Evolutionary conservation across 2,113 vertebrate genomes (phyloP).

Genomic region (Strigops habroptila): DNA sequence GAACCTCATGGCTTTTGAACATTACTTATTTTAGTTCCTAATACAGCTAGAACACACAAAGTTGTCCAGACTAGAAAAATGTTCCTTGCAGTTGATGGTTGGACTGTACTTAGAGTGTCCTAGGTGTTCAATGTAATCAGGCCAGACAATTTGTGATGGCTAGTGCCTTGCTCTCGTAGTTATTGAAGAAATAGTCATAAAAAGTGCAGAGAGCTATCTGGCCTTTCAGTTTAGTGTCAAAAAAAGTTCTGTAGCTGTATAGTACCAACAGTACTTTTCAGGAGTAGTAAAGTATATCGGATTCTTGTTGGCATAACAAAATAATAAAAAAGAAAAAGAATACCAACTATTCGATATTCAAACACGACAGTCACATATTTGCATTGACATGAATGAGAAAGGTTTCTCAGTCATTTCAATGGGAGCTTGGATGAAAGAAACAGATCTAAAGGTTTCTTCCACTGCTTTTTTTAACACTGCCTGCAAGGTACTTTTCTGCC

Average conservation of each 20-base stretch:
- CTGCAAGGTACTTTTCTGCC: constrained; percentile 16
- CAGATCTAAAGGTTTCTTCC: constrained; percentile 39
- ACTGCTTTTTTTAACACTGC: background rate
- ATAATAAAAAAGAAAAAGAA: background rate
- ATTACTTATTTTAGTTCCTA: background rate
- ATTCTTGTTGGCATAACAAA: background rate
- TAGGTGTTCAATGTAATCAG: background rate
- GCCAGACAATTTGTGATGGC: background rate
- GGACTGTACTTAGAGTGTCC: background rate
- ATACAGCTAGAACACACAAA: background rate
- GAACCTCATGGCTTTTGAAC: background rate
- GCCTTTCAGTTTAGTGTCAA: background rate
- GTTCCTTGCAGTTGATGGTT: background rate
- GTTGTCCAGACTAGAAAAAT: background rate
- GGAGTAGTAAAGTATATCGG: background rate
- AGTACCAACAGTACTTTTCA: background rate
- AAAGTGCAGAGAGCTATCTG: background rate
- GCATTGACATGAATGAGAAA: constrained; percentile 25
- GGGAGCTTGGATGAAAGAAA: constrained; percentile 48
- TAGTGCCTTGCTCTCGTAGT: background rate
- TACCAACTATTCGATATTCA: background rate
- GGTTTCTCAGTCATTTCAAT: constrained; percentile 22
- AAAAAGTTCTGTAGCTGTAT: background rate
- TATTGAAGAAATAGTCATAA: background rate
- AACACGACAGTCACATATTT: constrained; percentile 22